Evolutionary conservation across 2,888 invertebrate species (phyloP).

Genomic region (Spodoptera littoralis): DNA sequence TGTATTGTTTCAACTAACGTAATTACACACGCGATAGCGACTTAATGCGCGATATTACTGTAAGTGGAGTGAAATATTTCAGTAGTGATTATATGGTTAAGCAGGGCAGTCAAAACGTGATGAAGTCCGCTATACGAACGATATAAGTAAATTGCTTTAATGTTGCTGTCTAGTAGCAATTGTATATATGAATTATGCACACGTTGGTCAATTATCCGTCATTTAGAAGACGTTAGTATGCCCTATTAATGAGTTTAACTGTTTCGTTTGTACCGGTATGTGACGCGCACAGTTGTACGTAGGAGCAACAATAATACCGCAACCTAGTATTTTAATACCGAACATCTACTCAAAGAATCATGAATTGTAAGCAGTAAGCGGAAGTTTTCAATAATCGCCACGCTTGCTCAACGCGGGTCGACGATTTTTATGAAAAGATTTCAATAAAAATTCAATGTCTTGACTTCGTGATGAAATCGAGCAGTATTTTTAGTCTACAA

Average conservation of each 20-base stretch:
- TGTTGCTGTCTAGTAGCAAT: constrained; percentile 60
- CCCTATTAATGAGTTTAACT: constrained; percentile 30
- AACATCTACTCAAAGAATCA: no score
- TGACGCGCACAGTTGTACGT: background rate
- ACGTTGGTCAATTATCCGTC: constrained; percentile 42
- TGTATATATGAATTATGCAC: constrained; percentile 44
- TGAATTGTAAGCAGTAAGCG: no score
- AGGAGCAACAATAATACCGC: no score
- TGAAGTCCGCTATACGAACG: constrained; percentile 66
- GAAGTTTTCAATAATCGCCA: no score
- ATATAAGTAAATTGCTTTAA: constrained; percentile 64
- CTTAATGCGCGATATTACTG: constrained; percentile 82
- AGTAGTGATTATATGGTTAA: constrained; percentile 75
- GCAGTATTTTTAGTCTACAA: no score
- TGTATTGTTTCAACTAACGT: constrained; percentile 79
- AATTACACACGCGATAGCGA: constrained; percentile 80
- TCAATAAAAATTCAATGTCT: no score
- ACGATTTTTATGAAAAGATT: no score
- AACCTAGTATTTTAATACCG: no score
- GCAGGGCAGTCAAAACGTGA: constrained; percentile 67
- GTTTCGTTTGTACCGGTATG: constrained; percentile 13
- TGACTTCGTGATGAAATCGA: no score
- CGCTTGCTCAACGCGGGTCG: no score
- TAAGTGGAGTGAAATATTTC: constrained; percentile 82
- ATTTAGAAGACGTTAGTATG: constrained; percentile 38